Evolutionary conservation across 1,140 invertebrate genomes (phyloP).

Genomic region (Leptonema lineaticorne): DNA sequence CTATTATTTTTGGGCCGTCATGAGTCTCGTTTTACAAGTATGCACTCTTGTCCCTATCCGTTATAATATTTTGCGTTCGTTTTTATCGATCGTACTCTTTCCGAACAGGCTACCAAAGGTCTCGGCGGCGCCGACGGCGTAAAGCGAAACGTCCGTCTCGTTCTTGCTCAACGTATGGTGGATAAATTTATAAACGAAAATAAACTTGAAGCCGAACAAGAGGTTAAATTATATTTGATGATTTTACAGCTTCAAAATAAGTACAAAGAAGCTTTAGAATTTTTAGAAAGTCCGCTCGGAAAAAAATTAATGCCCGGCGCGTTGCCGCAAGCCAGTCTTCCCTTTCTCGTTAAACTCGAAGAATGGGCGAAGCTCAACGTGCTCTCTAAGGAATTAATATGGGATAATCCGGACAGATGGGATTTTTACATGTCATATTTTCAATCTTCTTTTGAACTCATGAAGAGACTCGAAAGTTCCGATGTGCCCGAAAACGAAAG

Average conservation of each 20-base stretch:
- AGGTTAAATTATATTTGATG: slow-evolving; percentile 88
- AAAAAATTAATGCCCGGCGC: slow-evolving; percentile 62
- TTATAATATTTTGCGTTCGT: slow-evolving; percentile 33
- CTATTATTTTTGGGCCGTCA: slow-evolving; percentile 97
- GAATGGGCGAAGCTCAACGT: slow-evolving; percentile 72
- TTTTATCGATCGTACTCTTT: slow-evolving; percentile 41
- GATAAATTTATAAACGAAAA: slow-evolving; percentile 86
- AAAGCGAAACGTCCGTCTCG: slow-evolving; percentile 68
- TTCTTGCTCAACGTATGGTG: slow-evolving; percentile 83
- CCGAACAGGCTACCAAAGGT: slow-evolving; percentile 47
- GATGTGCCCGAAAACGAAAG: slow-evolving; percentile 36
- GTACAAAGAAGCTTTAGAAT: slow-evolving; percentile 75
- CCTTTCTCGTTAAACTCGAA: slow-evolving; percentile 71
- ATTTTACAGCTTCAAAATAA: slow-evolving; percentile 85
- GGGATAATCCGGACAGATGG: slow-evolving; percentile 75
- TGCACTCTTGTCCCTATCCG: not conserved
- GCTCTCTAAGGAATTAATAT: slow-evolving; percentile 68
- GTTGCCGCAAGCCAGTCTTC: slow-evolving; percentile 67
- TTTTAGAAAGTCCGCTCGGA: slow-evolving; percentile 76
- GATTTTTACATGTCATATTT: slow-evolving; percentile 73
- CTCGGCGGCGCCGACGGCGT: slow-evolving; percentile 52
- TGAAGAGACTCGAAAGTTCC: slow-evolving; percentile 42
- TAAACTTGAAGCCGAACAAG: slow-evolving; percentile 91
- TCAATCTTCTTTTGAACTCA: slow-evolving; percentile 63
- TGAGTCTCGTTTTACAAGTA: slow-evolving; percentile 93